Evolutionary conservation across 2,888 invertebrate genomes (phyloP).

Genomic region (Cryptophagus acutangulus): DNA sequence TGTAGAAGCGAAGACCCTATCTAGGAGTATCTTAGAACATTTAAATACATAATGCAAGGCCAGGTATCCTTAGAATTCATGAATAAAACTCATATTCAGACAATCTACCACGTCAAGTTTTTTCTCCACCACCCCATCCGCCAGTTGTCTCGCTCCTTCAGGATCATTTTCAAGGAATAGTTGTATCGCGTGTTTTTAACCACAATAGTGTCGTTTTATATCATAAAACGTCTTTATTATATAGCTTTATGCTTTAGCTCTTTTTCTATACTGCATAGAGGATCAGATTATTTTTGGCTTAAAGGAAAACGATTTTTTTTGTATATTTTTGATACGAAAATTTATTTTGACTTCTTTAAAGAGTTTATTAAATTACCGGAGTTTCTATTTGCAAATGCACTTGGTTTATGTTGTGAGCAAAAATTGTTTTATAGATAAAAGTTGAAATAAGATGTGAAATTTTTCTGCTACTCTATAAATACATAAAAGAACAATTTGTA

Average conservation of each 20-base stretch:
- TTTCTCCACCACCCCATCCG: background rate
- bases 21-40: constrained; percentile 35
- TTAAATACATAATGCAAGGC: constrained; percentile 43
- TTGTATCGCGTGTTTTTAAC: constrained; percentile 23
- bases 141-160: constrained; percentile 16
- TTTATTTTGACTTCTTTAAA: too few species aligned
- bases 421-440: too few species aligned
- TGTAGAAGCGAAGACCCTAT: constrained; percentile 21
- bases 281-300: too few species aligned
- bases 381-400: too few species aligned
- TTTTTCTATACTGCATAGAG: too few species aligned
- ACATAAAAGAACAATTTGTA: background rate
- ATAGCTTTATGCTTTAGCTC: constrained; percentile 20
- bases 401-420: background rate
- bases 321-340: too few species aligned
- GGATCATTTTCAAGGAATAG: constrained; percentile 26
- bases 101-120: constrained; percentile 15
- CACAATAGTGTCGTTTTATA: constrained; percentile 26
- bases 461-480: background rate
- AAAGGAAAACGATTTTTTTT: too few species aligned
- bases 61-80: constrained; percentile 40
- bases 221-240: constrained; percentile 29
- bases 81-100: constrained; percentile 39
- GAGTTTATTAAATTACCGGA: too few species aligned
- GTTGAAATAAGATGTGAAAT: background rate